phyloP scores from a whole-genome alignment of 2,888 invertebrate genomes.

The Drosophila emarginata region DNA sequence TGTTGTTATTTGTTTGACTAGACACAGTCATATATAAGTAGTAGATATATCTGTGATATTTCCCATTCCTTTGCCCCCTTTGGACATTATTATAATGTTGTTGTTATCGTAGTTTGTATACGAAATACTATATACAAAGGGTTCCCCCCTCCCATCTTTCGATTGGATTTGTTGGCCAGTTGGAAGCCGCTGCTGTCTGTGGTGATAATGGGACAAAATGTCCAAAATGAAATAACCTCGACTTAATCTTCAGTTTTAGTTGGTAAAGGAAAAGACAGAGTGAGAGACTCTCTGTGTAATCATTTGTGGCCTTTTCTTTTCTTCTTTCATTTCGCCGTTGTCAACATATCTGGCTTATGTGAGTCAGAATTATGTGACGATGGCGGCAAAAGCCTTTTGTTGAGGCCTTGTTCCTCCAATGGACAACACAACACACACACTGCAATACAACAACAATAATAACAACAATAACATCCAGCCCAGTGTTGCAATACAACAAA shows the following conservation, averaged over 20 bases:
- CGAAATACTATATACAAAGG: slow-evolving; percentile 14
- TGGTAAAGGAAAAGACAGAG: slow-evolving; percentile 4
- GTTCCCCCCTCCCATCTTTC: slow-evolving; percentile 1
- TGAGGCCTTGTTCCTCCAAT: slow-evolving; percentile 43
- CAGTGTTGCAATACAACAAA: not conserved
- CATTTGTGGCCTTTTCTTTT: slow-evolving; percentile 79
- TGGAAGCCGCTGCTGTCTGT: slow-evolving; percentile 74
- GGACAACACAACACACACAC: not conserved
- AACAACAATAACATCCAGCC: not conserved
- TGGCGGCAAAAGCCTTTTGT: slow-evolving; percentile 65
- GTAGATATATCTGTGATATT: slow-evolving; percentile 8
- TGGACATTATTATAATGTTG: slow-evolving; percentile 53
- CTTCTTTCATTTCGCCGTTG: slow-evolving; percentile 78
- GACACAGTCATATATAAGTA: slow-evolving; percentile 73
- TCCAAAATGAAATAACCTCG: slow-evolving; percentile 72
- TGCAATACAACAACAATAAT: not conserved
- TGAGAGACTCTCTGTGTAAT: slow-evolving; percentile 45
- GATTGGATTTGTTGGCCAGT: slow-evolving; percentile 39
- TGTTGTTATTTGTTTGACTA: slow-evolving; percentile 80
- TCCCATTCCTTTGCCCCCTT: slow-evolving; percentile 1
- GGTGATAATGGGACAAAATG: slow-evolving; percentile 76
- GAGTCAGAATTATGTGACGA: slow-evolving; percentile 77
- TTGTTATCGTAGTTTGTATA: slow-evolving; percentile 10
- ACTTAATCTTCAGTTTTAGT: slow-evolving; percentile 79
- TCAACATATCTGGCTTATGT: slow-evolving; percentile 81